phyloP scores from a whole-genome alignment of 2,797 vertebrate species.

The Epinephelus awoara region DNA sequence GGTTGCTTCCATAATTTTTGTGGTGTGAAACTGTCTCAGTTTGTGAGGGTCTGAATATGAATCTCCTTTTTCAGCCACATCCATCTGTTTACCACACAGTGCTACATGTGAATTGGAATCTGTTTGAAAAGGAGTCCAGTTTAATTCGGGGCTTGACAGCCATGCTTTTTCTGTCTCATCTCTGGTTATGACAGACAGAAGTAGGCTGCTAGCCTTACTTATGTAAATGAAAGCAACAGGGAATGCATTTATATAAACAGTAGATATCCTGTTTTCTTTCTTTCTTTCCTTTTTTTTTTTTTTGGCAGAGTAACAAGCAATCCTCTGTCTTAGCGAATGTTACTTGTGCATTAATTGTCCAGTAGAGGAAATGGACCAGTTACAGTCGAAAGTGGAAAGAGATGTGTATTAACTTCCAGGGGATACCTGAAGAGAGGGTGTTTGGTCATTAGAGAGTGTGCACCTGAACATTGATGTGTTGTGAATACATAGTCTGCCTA shows the following conservation, averaged over 20 bases:
- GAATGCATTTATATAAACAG: slow-evolving; percentile 42
- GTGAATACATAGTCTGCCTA: neutral
- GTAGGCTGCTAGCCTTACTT: slow-evolving; percentile 26
- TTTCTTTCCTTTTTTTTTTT: neutral
- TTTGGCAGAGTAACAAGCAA: slow-evolving; percentile 29
- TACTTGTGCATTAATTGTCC: slow-evolving; percentile 20
- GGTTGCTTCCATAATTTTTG: slow-evolving; percentile 55
- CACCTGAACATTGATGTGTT: slow-evolving; percentile 9
- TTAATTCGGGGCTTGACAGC: slow-evolving; percentile 23
- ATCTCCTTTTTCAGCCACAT: slow-evolving; percentile 71
- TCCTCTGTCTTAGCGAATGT: neutral
- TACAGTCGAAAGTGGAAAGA: slow-evolving; percentile 19
- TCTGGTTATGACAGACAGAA: slow-evolving; percentile 32
- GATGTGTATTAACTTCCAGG: neutral
- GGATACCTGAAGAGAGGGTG: neutral
- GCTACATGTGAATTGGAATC: slow-evolving; percentile 49
- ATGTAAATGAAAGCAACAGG: slow-evolving; percentile 62
- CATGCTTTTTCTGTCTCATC: slow-evolving; percentile 10
- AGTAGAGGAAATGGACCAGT: slow-evolving; percentile 54
- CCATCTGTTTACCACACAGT: slow-evolving; percentile 69
- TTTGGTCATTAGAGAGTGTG: neutral
- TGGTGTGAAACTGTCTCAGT: slow-evolving; percentile 69
- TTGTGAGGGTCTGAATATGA: slow-evolving; percentile 67
- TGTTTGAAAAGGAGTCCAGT: slow-evolving; percentile 37
- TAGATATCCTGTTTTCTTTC: slow-evolving; percentile 40